phyloP scores from a whole-genome alignment of 1,140 invertebrate genomes.

The Drosophila athabasca region DNA sequence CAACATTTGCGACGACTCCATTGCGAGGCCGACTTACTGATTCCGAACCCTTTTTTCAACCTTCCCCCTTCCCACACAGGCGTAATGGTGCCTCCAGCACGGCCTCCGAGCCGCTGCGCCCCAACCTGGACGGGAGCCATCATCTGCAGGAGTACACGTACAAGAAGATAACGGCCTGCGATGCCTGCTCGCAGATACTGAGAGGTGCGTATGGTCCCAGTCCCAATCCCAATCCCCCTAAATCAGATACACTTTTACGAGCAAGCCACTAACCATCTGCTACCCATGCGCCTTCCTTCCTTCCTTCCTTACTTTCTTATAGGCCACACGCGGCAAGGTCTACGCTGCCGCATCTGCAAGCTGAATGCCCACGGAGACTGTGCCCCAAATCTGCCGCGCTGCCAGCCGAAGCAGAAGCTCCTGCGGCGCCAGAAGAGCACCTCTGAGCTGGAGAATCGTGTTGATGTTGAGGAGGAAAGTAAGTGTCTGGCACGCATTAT shows the following conservation, averaged over 20 bases:
- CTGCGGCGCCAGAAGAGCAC: conserved; percentile 94
- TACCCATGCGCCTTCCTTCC: neutral
- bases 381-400: conserved; percentile 91
- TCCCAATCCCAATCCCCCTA: no score
- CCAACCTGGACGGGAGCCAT: conserved; percentile 88
- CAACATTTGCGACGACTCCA: conserved; percentile 40
- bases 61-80: conserved; percentile 84
- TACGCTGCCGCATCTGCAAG: conserved; percentile 95
- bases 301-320: conserved; percentile 8
- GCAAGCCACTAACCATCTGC: neutral
- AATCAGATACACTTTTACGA: neutral
- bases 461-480: conserved; percentile 89
- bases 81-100: conserved; percentile 88
- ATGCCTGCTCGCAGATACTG: conserved; percentile 95
- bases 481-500: conserved; percentile 84
- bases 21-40: conserved; percentile 24
- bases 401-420: conserved; percentile 92
- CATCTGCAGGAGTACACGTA: conserved; percentile 97
- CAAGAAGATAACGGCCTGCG: conserved; percentile 97
- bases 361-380: conserved; percentile 96
- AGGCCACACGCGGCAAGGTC: conserved; percentile 96
- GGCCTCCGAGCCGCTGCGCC: conserved; percentile 83
- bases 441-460: conserved; percentile 88
- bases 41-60: conserved; percentile 34
- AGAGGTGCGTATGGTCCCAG: conserved; percentile 86